Percentiles rank a stretch among this genome's conserved stretches.
Evolutionary conservation across 1,140 invertebrate species (phyloP).

Genomic region (Cecropterus lyciades): DNA sequence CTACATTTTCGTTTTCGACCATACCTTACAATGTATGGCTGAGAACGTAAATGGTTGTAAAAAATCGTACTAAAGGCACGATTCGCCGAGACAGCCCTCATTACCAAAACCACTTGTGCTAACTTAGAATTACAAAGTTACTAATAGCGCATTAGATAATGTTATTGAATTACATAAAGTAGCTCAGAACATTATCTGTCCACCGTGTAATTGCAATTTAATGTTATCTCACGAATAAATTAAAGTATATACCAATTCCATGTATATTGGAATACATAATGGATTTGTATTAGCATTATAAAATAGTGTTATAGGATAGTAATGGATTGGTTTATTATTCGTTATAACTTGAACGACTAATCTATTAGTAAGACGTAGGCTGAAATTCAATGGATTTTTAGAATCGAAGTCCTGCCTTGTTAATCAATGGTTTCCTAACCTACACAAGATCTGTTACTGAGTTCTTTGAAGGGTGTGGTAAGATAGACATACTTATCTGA

Average conservation of each 20-base stretch:
- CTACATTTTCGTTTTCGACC: too few species aligned
- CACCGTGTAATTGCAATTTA: constrained; percentile 31
- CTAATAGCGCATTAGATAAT: constrained; percentile 26
- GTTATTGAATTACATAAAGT: constrained; percentile 35
- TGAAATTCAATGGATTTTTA: too few species aligned
- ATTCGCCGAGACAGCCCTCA: not conserved
- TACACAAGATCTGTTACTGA: too few species aligned
- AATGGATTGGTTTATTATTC: not conserved
- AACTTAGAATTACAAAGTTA: constrained; percentile 19
- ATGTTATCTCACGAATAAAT: constrained; percentile 32
- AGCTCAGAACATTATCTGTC: constrained; percentile 16
- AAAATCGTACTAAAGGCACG: too few species aligned
- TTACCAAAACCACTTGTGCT: constrained; percentile 10
- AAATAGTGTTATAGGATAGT: not conserved
- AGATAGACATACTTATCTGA: too few species aligned
- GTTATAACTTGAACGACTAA: too few species aligned
- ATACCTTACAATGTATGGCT: too few species aligned
- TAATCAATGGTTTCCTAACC: too few species aligned
- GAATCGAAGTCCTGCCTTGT: too few species aligned
- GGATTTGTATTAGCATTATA: constrained; percentile 11
- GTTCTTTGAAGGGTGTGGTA: too few species aligned
- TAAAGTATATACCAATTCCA: constrained; percentile 7
- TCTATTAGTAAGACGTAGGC: too few species aligned
- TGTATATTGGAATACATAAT: constrained; percentile 16
- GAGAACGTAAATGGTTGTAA: too few species aligned